These are phyloP conservation scores for Lepas anatifera DNA, from an alignment of 2,888 invertebrate species.

Conservation along the genomic window DNA sequence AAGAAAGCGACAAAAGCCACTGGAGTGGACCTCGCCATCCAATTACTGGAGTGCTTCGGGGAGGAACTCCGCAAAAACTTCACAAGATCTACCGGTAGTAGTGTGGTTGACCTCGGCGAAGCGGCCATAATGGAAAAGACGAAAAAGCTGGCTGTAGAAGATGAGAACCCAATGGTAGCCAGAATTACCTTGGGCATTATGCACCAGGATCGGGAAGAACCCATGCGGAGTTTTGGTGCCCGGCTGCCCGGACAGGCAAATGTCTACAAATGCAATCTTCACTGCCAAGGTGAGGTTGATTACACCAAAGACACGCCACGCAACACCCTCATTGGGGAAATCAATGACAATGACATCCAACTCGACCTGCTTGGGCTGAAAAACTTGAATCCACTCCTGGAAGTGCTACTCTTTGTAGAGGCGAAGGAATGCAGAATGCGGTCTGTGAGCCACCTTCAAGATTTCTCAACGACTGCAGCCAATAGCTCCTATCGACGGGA, in stretches of 20 bases:
- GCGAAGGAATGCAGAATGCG: conserved; percentile 14
- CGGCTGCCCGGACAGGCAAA: conserved; percentile 13
- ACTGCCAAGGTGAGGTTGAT: neutral
- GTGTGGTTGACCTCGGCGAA: neutral
- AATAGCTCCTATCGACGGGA: neutral
- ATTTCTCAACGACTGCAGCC: neutral
- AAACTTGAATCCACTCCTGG: conserved; percentile 9
- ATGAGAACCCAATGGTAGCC: conserved; percentile 17
- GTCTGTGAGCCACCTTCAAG: neutral
- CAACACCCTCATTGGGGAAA: conserved; percentile 1
- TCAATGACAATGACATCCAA: neutral
- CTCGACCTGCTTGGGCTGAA: neutral
- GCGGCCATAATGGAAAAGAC: neutral
- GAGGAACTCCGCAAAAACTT: conserved; percentile 13
- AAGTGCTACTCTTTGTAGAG: conserved; percentile 10
- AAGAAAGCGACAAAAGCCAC: too few relatives aligned
- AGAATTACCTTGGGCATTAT: conserved; percentile 5
- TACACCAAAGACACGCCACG: neutral
- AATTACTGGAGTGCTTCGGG: conserved; percentile 16
- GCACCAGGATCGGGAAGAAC: conserved; percentile 13
- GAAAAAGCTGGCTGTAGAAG: conserved; percentile 8
- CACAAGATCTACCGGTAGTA: neutral
- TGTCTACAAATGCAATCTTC: conserved; percentile 1
- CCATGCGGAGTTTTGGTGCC: neutral
- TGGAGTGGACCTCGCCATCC: too few relatives aligned